Conservation (phyloP, 2,797 vertebrate genomes). For the Melanotaenia trifasciata region DNA sequence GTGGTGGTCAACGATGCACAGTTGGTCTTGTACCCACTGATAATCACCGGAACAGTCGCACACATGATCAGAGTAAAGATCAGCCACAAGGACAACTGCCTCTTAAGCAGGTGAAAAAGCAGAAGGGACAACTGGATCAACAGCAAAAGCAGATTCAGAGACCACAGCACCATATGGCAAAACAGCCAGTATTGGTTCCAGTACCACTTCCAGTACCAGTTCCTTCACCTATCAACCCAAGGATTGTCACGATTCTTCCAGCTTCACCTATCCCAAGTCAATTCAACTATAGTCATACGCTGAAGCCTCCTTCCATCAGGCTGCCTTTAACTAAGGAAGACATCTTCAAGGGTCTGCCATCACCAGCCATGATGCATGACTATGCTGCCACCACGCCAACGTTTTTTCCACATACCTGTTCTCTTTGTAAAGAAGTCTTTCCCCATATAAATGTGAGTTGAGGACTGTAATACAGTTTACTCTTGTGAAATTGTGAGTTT, state of each 20-base stretch:
- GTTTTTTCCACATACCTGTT: slow-evolving; percentile 96
- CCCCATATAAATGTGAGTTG: slow-evolving; percentile 92
- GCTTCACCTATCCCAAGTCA: not conserved
- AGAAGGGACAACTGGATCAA: not conserved
- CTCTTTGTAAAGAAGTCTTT: slow-evolving; percentile 95
- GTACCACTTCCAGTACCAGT: not conserved
- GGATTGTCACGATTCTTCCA: not conserved
- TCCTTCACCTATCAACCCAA: not conserved
- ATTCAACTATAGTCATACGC: not conserved
- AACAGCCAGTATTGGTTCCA: not conserved
- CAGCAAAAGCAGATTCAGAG: not conserved
- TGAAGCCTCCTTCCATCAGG: not conserved
- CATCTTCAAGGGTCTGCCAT: slow-evolving; percentile 82
- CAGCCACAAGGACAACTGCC: not conserved
- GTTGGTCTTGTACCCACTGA: no score
- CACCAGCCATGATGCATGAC: slow-evolving; percentile 93
- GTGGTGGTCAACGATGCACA: not conserved
- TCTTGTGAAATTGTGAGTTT: slow-evolving; percentile 8
- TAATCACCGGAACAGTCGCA: not conserved
- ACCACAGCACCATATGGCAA: not conserved
- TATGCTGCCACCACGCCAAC: slow-evolving; percentile 91
- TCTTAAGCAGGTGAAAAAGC: not conserved
- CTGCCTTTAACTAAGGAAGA: not conserved
- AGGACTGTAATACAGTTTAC: not conserved
- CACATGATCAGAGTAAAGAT: slow-evolving; percentile 2